Percentiles rank a stretch among this genome's conserved stretches.
Conservation (phyloP, 2,797 vertebrate genomes). For the Pseudomugil tenellus region DNA sequence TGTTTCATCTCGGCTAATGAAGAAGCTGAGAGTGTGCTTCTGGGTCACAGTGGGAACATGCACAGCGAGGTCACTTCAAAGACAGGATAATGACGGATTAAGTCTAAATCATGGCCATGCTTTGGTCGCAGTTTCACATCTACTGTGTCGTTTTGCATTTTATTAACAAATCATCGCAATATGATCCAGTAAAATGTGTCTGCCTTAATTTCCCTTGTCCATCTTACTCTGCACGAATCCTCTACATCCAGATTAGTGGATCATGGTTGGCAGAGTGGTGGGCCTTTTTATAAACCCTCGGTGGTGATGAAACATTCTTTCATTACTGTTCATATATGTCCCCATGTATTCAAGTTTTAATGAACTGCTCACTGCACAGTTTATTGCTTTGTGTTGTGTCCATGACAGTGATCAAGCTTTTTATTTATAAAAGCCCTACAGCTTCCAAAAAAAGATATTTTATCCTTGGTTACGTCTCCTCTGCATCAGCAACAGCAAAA, state of each 20-base stretch:
- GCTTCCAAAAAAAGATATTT: conserved; percentile 31
- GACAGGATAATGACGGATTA: conserved; percentile 81
- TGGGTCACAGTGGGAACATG: conserved; percentile 72
- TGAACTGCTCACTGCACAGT: conserved; percentile 51
- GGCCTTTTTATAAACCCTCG: conserved; percentile 70
- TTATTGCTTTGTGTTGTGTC: conserved; percentile 56
- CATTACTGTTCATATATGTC: conserved; percentile 60
- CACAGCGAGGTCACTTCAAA: conserved; percentile 82
- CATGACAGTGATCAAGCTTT: conserved; percentile 56
- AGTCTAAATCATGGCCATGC: conserved; percentile 72
- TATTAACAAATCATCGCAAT: conserved; percentile 77
- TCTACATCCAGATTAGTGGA: conserved; percentile 63
- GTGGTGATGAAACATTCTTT: conserved; percentile 73
- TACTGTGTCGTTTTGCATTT: conserved; percentile 70
- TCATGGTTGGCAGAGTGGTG: conserved; percentile 49
- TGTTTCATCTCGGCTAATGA: conserved; percentile 81
- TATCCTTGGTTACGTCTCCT: conserved; percentile 38
- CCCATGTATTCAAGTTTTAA: conserved; percentile 57
- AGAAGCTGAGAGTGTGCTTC: conserved; percentile 74
- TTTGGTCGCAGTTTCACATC: conserved; percentile 68
- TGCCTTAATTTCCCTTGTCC: conserved; percentile 75
- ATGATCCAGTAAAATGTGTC: conserved; percentile 73
- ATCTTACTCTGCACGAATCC: conserved; percentile 67
- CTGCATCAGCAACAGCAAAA: too few species aligned
- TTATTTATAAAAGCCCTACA: conserved; percentile 51